Evolutionary conservation across 1,140 invertebrate species (phyloP).

Genomic region (Drosophila fuyamai): DNA sequence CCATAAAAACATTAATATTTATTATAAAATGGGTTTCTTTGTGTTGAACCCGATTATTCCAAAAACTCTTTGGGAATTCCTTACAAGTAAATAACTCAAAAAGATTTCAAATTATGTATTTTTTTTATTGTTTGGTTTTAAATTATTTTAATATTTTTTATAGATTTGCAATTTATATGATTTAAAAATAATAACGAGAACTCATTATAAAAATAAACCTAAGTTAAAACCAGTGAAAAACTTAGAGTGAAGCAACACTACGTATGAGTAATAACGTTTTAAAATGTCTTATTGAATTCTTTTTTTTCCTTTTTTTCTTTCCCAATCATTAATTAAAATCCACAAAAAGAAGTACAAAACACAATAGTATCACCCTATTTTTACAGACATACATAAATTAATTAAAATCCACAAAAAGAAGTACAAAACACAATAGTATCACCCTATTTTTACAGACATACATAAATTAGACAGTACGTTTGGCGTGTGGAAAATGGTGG

Average conservation of each 20-base stretch:
- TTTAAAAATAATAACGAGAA: too few relatives aligned
- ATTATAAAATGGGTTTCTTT: conserved; percentile 1
- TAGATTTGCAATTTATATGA: too few relatives aligned
- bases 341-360: background rate
- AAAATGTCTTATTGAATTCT: background rate
- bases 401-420: conserved; percentile 3
- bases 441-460: conserved; percentile 37
- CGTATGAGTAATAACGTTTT: background rate
- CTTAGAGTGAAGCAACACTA: background rate
- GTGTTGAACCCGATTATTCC: background rate
- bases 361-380: conserved; percentile 10
- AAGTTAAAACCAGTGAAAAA: too few relatives aligned
- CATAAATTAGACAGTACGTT: conserved; percentile 44
- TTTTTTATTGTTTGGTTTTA: too few relatives aligned
- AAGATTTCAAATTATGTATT: too few relatives aligned
- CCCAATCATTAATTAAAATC: too few relatives aligned
- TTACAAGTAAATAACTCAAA: too few relatives aligned
- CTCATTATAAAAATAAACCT: too few relatives aligned
- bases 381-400: conserved; percentile 48
- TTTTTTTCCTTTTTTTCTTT: background rate
- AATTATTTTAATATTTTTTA: too few relatives aligned
- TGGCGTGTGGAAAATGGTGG: background rate
- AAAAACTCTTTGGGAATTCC: too few relatives aligned
- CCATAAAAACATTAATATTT: conserved; percentile 26
- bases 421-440: background rate